phyloP scores from a whole-genome alignment of 1,140 invertebrate species.

The Triops cancriformis region DNA sequence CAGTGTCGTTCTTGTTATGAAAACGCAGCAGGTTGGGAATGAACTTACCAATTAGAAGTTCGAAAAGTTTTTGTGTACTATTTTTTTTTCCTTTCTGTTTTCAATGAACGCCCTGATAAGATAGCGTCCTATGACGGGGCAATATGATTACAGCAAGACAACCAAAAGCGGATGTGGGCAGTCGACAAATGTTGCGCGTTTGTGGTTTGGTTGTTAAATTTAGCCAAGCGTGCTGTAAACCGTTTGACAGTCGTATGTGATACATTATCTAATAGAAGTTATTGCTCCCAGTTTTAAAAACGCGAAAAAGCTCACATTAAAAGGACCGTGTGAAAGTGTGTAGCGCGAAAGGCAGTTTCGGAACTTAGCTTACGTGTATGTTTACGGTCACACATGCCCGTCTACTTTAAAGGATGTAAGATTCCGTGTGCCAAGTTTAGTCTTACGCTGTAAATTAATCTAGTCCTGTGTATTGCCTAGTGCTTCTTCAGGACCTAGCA shows the following conservation, averaged over 20 bases:
- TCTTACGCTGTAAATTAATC: not conserved
- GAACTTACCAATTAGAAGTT: not conserved
- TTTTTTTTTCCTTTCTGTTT: not conserved
- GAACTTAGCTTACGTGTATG: too few relatives aligned
- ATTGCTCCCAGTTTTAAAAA: too few relatives aligned
- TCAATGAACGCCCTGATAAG: not conserved
- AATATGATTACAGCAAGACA: not conserved
- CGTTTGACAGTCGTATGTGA: not conserved
- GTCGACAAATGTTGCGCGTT: not conserved
- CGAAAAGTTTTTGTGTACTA: not conserved
- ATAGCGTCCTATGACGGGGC: not conserved
- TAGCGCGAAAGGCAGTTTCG: too few relatives aligned
- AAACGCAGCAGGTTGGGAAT: not conserved
- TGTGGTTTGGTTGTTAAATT: not conserved
- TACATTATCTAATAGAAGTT: too few relatives aligned
- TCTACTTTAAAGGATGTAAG: too few relatives aligned
- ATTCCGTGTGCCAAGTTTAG: too few relatives aligned
- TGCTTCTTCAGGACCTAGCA: not conserved
- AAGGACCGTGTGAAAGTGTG: too few relatives aligned
- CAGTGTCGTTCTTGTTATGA: not conserved
- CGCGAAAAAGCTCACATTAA: too few relatives aligned
- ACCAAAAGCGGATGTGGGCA: not conserved
- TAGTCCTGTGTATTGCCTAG: not conserved
- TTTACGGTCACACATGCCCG: too few relatives aligned
- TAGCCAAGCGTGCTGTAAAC: not conserved